phyloP scores from a whole-genome alignment of 2,113 vertebrate genomes.

The Pipra filicauda region DNA sequence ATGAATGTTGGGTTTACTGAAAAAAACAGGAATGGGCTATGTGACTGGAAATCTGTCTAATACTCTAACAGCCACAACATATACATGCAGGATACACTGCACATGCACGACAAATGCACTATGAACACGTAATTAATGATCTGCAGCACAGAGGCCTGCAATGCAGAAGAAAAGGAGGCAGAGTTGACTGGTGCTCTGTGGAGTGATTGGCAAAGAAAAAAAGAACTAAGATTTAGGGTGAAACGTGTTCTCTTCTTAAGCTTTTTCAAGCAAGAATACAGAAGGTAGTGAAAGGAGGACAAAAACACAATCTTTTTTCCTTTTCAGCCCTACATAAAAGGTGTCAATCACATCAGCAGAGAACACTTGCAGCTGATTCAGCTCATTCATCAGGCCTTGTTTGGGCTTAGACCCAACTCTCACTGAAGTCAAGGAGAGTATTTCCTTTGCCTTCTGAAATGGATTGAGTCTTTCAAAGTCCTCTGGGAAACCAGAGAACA shows the following conservation, averaged over 20 bases:
- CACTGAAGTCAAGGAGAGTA: background rate
- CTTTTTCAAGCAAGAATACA: background rate
- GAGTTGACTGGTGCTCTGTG: background rate
- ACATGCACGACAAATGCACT: background rate
- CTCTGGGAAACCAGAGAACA: background rate
- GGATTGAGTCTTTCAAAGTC: background rate
- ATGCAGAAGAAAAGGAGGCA: background rate
- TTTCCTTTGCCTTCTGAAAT: background rate
- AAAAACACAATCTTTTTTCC: background rate
- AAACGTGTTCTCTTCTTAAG: background rate
- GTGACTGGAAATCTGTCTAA: background rate
- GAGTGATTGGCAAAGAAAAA: background rate
- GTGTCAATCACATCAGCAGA: background rate
- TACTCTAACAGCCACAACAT: background rate
- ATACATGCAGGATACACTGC: background rate
- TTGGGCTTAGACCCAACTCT: background rate
- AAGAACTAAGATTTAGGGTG: background rate
- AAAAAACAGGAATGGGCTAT: background rate
- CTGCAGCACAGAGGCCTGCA: background rate
- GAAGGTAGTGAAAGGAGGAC: background rate
- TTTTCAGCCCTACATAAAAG: background rate
- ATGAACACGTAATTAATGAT: background rate
- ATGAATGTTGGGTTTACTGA: background rate
- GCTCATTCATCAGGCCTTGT: background rate
- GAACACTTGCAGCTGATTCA: constrained; percentile 25